Evolutionary conservation across 2,888 invertebrate genomes (phyloP), one percentile per base, ranked within the genome.

Genomic region (Tachina lurida): DNA sequence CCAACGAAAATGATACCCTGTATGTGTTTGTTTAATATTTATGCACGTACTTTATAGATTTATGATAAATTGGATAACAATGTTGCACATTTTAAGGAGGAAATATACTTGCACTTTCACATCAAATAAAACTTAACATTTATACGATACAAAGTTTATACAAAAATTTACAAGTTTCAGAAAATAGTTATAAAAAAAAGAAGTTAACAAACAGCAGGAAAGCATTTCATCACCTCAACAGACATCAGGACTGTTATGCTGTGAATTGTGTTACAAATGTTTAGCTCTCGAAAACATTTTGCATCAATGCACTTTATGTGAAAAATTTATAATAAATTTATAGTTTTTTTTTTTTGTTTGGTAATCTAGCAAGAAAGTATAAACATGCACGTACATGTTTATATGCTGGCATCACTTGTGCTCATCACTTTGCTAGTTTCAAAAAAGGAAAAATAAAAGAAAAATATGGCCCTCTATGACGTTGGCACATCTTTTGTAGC

Each of bases 31-130:
- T 15, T 49, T 39, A 17, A 49, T 49, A 47, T 62, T 62, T 62
- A 62, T 52, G 49, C 39, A 63, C 19, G 52, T 68, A 65, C 22
- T 10, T 52, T 78, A 73, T 62, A 70, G 71, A 84, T 84, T 84
- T 78, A 84, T 73, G 83, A 78, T 73, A 78, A 84, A 84, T 73
- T 77, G 77, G 65, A 77, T 77, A 83, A 83, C 76, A 77, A 77
- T 73, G 83, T 76, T 76, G 65, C 56, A 77, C 49, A 58, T 56
- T 62, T 54, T 65, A 31, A 65, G 47, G 2, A 47, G 47, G 31
- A 65, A 65, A 47, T 15, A 65, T 19, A 65, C 47, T 65, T 47
- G 47, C 65, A 65, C 45, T 47, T 22, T 15, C 22, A 22, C 47
- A 65, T 31, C 1, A 47, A 31, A 10, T 3, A 3, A 65, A 47